A percentile compares a stretch with the other conserved stretches of the same genome.
Conservation (phyloP, 2,113 vertebrate species). For the Azemiops feae region DNA sequence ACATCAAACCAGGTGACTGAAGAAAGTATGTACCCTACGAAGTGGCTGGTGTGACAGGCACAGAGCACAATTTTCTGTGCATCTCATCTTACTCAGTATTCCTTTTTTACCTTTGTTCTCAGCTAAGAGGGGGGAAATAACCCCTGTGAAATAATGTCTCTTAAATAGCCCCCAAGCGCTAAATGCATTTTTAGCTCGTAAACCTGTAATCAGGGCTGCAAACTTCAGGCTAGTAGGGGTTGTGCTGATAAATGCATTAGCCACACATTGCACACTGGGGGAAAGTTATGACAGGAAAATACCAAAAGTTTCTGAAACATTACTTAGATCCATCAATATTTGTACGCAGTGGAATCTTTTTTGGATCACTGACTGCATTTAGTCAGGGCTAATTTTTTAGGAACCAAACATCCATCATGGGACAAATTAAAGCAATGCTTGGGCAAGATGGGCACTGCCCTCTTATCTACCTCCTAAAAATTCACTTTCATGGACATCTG, state of each 20-base stretch:
- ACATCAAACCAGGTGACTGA: not conserved
- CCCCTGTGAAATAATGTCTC: constrained; percentile 1
- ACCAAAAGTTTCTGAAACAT: not conserved
- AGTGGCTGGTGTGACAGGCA: rapidly evolving
- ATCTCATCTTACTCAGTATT: not conserved
- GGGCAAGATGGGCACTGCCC: not conserved
- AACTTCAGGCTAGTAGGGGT: constrained; percentile 33
- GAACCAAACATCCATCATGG: not conserved
- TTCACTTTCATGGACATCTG: not conserved
- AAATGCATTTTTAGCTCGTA: constrained; percentile 46
- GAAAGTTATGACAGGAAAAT: constrained; percentile 44
- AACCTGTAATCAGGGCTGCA: constrained; percentile 59
- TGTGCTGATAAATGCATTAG: constrained; percentile 43
- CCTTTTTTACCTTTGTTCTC: constrained; percentile 29
- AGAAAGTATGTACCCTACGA: not conserved
- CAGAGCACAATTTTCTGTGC: not conserved
- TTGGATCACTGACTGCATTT: not conserved
- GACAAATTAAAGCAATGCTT: not conserved
- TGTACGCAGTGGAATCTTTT: not conserved
- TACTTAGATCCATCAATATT: not conserved
- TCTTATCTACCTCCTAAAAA: not conserved
- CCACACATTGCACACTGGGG: constrained; percentile 36
- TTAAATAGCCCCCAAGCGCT: constrained; percentile 33
- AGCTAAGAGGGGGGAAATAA: constrained; percentile 38
- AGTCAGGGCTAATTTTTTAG: not conserved